These are phyloP conservation scores for Caenorhabditis zanzibari DNA, from an alignment of 2,888 invertebrate species.

Conservation along the genomic window DNA sequence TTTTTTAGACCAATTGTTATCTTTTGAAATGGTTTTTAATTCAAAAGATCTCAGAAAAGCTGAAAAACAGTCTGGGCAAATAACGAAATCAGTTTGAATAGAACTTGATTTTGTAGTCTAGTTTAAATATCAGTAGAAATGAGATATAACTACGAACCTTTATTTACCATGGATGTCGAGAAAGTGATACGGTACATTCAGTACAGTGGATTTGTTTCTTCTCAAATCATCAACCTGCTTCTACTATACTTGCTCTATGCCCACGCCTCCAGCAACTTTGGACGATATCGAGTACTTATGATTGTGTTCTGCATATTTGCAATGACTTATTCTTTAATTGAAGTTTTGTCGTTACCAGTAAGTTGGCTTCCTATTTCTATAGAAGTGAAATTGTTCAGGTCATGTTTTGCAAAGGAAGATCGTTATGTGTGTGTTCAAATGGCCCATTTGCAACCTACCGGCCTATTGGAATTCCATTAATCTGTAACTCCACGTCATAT, in stretches of 20 bases:
- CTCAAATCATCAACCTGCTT: conserved; percentile 32
- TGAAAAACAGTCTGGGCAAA: not conserved
- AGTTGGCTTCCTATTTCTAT: too few species aligned
- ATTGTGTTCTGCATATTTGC: conserved; percentile 30
- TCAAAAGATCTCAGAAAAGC: not conserved
- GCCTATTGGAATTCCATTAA: conserved; percentile 20
- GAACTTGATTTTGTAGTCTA: not conserved
- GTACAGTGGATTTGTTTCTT: conserved; percentile 31
- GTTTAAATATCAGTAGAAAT: not conserved
- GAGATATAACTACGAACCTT: not conserved
- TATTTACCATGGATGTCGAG: conserved; percentile 23
- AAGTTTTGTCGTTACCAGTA: conserved; percentile 39
- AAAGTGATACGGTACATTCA: conserved; percentile 16
- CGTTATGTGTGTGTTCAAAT: conserved; percentile 33
- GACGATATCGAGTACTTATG: conserved; percentile 45
- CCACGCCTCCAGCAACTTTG: conserved; percentile 28
- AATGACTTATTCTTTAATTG: conserved; percentile 39
- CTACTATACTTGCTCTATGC: conserved; percentile 28
- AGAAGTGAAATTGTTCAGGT: conserved; percentile 20
- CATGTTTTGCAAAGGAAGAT: conserved; percentile 43
- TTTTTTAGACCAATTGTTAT: not conserved
- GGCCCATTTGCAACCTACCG: conserved; percentile 25
- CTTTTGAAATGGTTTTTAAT: not conserved
- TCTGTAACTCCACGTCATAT: not conserved
- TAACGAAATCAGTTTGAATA: not conserved